Base-by-base conservation (phyloP, 1,140 invertebrate genomes). In the Papilio helenus region DNA sequence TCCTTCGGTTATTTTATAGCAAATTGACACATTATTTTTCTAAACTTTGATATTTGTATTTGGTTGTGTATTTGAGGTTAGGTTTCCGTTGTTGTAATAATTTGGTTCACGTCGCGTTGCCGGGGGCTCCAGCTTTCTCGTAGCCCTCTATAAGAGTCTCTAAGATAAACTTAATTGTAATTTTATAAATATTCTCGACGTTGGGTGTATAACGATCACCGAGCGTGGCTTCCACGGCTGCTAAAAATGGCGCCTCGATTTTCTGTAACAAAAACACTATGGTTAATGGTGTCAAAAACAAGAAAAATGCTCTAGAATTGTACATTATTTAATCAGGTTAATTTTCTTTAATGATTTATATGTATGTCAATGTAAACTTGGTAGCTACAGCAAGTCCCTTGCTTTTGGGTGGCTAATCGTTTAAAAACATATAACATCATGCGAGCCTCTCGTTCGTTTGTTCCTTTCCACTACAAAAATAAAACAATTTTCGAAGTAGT, bases 201-300 rank as follows among this genome's bases (percentile, higher is more conserved):
- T 98, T 99, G 73, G 98, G 97, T 14, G 98, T 98, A 94, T 98
- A 99, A 42, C 98, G 96, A 85, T 99, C 98, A 1, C 97, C 97
- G 23, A 98, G 94, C 0, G 98, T 98, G 68, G 96, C 96, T 85
- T 97, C 96, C 34, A 98, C 98, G 0, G 98, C 97, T 82, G 97
- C 96, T 86, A 99, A 95, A 94, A 99, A 99, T 9, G 98, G 98
- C 80, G 96, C 96, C 91, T 98, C 97, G 80, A 98, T 98, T 97
- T 97, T 97, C 98, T 99, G 96, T 79, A 90, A 92, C 87, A 92
- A 94, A 93, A 85, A 80, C 5, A 18, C 71, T 72, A n/a, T 18
- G 18, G 34, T 34, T 72, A 39, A 42, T 34, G 2, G 8, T 20
- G 51, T 5, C 34, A 20, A 42, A 42, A 42, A 10, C 3, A 20